Evolutionary conservation across 2,888 invertebrate species (phyloP).

Genomic region (Melanargia galathea): DNA sequence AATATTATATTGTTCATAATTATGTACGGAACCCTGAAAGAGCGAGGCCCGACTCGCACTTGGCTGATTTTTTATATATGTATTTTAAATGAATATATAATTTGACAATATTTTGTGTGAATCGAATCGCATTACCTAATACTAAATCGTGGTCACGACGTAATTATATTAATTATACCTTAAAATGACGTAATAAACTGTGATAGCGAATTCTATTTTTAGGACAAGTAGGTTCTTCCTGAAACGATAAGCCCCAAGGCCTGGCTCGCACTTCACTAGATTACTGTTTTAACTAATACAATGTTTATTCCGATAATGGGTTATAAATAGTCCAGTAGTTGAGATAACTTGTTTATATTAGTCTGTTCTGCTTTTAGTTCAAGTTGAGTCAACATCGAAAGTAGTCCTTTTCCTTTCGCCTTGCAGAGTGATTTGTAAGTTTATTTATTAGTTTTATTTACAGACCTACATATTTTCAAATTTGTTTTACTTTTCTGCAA

Average conservation of each 20-base stretch:
- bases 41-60: no score
- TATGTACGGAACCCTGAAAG: no score
- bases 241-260: conserved; percentile 39
- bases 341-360: conserved; percentile 15
- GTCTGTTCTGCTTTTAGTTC: conserved; percentile 21
- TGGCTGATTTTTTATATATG: no score
- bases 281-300: conserved; percentile 21
- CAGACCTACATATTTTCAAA: neutral
- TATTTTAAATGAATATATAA: no score
- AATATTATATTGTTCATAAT: no score
- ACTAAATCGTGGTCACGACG: no score
- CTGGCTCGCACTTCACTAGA: conserved; percentile 34
- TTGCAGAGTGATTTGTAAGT: conserved; percentile 15
- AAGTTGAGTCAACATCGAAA: conserved; percentile 10
- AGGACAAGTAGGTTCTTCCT: conserved; percentile 37
- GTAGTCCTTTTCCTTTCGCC: conserved; percentile 10
- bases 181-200: conserved; percentile 7
- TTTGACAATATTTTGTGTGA: neutral
- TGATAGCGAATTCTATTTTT: conserved; percentile 37
- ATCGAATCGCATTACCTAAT: neutral
- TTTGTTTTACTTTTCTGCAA: neutral
- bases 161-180: no score
- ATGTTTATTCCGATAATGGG: conserved; percentile 18
- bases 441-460: neutral
- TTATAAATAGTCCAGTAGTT: conserved; percentile 12